Percentiles rank a stretch among this genome's conserved stretches.
Conservation (phyloP, 2,888 invertebrate species). For the Drosophila siamana region DNA sequence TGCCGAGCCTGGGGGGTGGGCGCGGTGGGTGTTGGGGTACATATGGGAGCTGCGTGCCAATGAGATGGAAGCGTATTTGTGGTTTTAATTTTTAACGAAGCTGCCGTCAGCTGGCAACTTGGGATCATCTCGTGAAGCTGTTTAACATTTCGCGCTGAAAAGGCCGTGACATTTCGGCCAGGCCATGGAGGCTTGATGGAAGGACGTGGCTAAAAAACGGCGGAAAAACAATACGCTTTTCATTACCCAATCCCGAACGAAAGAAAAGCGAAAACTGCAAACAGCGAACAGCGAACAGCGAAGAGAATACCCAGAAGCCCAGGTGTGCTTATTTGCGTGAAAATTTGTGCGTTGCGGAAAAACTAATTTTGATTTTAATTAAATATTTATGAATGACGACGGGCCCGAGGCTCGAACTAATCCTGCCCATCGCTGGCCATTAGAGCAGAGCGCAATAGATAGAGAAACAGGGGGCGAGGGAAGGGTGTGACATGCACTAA, state of each 20-base stretch:
- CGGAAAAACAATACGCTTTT: constrained; percentile 43
- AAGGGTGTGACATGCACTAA: constrained; percentile 55
- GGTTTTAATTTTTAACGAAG: constrained; percentile 78
- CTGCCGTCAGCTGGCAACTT: constrained; percentile 24
- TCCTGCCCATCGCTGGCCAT: constrained; percentile 15
- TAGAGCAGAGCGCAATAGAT: neutral
- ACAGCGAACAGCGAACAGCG: no score
- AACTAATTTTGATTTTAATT: constrained; percentile 80
- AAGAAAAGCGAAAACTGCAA: no score
- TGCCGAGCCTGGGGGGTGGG: neutral
- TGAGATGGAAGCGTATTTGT: constrained; percentile 42
- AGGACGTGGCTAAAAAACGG: constrained; percentile 23
- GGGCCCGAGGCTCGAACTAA: constrained; percentile 26
- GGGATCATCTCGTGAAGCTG: constrained; percentile 38
- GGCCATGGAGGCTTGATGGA: constrained; percentile 53
- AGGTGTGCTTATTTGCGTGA: constrained; percentile 21
- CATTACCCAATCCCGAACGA: constrained; percentile 34
- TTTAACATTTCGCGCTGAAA: constrained; percentile 60
- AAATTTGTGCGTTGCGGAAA: constrained; percentile 40
- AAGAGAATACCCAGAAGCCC: constrained; percentile 16
- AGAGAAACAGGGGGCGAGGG: no score
- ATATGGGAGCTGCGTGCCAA: constrained; percentile 34
- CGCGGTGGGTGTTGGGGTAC: neutral
- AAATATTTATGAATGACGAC: constrained; percentile 69
- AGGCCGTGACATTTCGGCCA: constrained; percentile 54